Percentiles rank a stretch among this genome's conserved stretches.
phyloP scores from a whole-genome alignment of 2,888 invertebrate genomes.

The Thera obeliscata region DNA sequence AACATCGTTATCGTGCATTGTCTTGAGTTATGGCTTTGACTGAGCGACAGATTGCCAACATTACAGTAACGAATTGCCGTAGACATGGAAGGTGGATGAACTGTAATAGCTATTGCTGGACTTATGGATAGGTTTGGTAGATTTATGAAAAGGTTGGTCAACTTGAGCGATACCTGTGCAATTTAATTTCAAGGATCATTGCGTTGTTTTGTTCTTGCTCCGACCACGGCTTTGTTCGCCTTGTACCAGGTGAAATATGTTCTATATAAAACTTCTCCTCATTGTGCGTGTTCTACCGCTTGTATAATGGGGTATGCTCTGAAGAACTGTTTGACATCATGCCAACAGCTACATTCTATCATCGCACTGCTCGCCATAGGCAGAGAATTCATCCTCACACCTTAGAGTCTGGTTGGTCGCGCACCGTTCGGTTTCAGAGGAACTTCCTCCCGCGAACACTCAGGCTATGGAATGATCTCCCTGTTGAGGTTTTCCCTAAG shows the following conservation, averaged over 20 bases:
- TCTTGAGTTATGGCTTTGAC: constrained; percentile 48
- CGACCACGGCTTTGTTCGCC: neutral
- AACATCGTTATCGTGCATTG: constrained; percentile 32
- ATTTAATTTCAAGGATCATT: constrained; percentile 11
- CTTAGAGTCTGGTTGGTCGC: no score
- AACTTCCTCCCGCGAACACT: no score
- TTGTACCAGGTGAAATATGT: neutral
- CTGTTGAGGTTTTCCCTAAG: no score
- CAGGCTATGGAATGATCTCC: no score
- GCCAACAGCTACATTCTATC: no score
- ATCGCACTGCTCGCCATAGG: no score
- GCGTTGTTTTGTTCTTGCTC: neutral
- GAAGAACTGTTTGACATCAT: no score
- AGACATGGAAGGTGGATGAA: constrained; percentile 73
- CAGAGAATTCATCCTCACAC: no score
- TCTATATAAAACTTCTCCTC: no score
- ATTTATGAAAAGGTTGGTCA: constrained; percentile 23
- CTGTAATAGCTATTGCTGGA: constrained; percentile 39
- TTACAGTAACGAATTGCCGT: constrained; percentile 76
- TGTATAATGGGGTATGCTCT: no score
- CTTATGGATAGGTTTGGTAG: constrained; percentile 10
- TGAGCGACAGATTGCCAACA: constrained; percentile 77
- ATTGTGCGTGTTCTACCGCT: no score
- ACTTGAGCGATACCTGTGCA: constrained; percentile 8
- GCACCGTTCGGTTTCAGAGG: no score